A percentile compares a stretch with the other conserved stretches of the same genome.
Conservation (phyloP, 2,888 invertebrate genomes). For the Onthophagus sagittarius region DNA sequence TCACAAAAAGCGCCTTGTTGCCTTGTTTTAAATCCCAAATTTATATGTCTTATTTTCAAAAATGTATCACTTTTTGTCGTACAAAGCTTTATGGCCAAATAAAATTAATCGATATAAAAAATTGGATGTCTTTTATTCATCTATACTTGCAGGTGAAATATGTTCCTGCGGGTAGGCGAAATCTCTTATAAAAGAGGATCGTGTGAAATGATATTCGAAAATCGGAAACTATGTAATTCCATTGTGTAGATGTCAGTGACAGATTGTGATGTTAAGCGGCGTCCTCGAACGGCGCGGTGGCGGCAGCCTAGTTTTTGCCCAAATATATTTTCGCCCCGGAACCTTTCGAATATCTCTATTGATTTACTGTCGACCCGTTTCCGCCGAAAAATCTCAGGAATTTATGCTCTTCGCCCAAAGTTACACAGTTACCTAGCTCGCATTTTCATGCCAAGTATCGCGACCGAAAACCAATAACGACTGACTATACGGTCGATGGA, state of each 20-base stretch:
- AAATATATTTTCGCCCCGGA: neutral
- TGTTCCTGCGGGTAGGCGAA: neutral
- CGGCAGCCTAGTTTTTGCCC: neutral
- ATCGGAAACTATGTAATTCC: neutral
- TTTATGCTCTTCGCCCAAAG: neutral
- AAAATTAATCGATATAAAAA: too few relatives aligned
- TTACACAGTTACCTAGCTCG: neutral
- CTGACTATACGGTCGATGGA: neutral
- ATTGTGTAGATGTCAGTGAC: neutral
- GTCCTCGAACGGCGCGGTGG: neutral
- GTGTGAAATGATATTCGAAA: neutral
- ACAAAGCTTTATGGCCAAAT: too few relatives aligned
- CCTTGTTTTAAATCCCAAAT: neutral
- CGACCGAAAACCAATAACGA: neutral
- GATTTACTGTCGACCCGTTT: neutral
- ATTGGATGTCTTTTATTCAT: neutral
- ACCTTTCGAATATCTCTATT: neutral
- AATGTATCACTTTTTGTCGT: neutral
- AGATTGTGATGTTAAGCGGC: neutral
- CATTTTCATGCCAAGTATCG: neutral
- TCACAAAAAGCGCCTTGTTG: neutral
- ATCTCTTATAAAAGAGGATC: neutral
- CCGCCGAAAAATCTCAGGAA: neutral
- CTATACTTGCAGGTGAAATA: neutral
- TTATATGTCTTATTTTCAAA: neutral